Conservation (phyloP, 2,888 invertebrate genomes). For the Euclidia mi region DNA sequence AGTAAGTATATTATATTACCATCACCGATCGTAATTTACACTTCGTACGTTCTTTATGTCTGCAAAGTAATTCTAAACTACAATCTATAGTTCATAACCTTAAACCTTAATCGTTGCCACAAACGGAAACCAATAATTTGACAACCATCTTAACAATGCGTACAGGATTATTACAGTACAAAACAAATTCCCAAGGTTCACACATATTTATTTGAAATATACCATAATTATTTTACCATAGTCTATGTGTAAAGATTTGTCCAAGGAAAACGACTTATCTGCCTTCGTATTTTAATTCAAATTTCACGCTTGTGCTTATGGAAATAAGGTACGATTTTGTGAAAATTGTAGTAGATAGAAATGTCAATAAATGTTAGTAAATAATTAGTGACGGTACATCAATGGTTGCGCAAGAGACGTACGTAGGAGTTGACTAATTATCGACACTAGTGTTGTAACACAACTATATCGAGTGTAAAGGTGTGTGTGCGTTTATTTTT, state of each 20-base stretch:
- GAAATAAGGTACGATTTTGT: conserved; percentile 26
- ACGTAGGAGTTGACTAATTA: conserved; percentile 59
- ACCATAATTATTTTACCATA: conserved; percentile 72
- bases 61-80: too few relatives aligned
- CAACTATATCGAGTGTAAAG: conserved; percentile 21
- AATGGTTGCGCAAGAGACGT: conserved; percentile 53
- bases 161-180: conserved; percentile 35
- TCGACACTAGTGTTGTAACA: conserved; percentile 55
- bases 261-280: conserved; percentile 20
- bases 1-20: too few relatives aligned
- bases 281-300: background rate
- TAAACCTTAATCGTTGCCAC: background rate
- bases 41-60: too few relatives aligned
- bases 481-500: conserved; percentile 17
- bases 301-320: background rate
- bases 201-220: conserved; percentile 66
- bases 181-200: conserved; percentile 53
- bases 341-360: background rate
- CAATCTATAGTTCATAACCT: too few relatives aligned
- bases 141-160: conserved; percentile 29
- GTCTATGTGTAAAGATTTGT: conserved; percentile 22
- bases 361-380: conserved; percentile 10
- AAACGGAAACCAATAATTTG: conserved; percentile 20
- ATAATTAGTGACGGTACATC: conserved; percentile 58
- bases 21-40: too few relatives aligned